A percentile compares a stretch with the other conserved stretches of the same genome.
Conservation (phyloP, 1,140 invertebrate species). For the Mercenaria mercenaria region DNA sequence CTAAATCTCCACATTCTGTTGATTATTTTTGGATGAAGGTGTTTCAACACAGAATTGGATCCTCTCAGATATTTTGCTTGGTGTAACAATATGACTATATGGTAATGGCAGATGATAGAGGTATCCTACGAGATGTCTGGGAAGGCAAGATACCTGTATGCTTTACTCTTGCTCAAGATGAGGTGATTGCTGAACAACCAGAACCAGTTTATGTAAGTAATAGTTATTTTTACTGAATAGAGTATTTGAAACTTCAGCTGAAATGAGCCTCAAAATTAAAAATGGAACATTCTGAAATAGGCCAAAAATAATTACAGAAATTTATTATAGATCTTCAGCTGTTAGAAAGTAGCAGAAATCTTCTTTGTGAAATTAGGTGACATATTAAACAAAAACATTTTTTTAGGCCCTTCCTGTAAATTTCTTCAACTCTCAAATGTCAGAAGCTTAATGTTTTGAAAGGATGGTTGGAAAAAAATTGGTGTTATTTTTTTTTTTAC, state of each 20-base stretch:
- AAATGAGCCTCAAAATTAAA: not conserved
- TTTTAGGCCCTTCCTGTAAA: no score
- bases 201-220: conserved; percentile 93
- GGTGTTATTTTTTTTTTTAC: no score
- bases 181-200: conserved; percentile 94
- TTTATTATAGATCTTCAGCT: no score
- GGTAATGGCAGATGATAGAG: conserved; percentile 86
- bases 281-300: not conserved
- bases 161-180: conserved; percentile 94
- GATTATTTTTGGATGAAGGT: no score
- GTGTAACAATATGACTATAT: not conserved
- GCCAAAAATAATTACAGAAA: not conserved
- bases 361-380: no score
- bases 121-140: conserved; percentile 97
- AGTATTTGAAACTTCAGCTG: not conserved
- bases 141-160: conserved; percentile 97
- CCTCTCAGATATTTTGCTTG: not conserved
- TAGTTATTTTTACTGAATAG: not conserved
- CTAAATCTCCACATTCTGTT: no score
- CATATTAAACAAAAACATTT: no score
- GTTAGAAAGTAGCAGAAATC: no score
- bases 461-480: no score
- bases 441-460: no score
- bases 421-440: no score
- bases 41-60: no score